phyloP scores from a whole-genome alignment of 37 sponge, comb jelly and placozoan genomes.

The Cladorhizidae sp. region DNA sequence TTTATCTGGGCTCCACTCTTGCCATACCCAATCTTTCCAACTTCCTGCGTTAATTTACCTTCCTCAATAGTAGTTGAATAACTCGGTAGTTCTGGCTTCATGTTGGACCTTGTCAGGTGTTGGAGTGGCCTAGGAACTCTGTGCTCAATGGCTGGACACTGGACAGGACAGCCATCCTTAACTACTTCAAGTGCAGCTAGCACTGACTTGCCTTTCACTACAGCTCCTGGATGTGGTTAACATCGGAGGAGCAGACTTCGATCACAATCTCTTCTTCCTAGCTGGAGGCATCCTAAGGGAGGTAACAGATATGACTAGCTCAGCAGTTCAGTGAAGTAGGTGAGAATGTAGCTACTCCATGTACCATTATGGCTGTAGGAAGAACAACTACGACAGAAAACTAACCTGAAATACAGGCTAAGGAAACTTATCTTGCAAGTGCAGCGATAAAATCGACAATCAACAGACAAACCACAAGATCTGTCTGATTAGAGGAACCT shows the following conservation, averaged over 20 bases:
- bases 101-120: slow-evolving; percentile 18
- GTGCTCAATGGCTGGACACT: background rate
- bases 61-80: slow-evolving; percentile 24
- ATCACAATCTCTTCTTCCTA: background rate
- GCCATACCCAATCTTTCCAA: slow-evolving; percentile 42
- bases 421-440: too few relatives aligned
- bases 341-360: too few relatives aligned
- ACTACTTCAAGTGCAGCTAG: slow-evolving; percentile 26
- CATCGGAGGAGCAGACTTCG: too few relatives aligned
- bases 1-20: slow-evolving; percentile 31
- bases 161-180: slow-evolving; percentile 1
- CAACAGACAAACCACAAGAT: too few relatives aligned
- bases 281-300: too few relatives aligned
- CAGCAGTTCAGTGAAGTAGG: too few relatives aligned
- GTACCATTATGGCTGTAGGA: too few relatives aligned
- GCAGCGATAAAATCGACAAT: too few relatives aligned
- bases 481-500: too few relatives aligned
- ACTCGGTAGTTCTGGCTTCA: slow-evolving; percentile 32
- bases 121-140: slow-evolving; percentile 32
- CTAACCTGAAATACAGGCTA: too few relatives aligned
- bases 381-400: too few relatives aligned
- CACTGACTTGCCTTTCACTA: slow-evolving; percentile 10
- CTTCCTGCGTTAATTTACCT: background rate
- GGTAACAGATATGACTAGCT: too few relatives aligned
- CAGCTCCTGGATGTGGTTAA: slow-evolving; percentile 1